These are phyloP conservation scores for Todiramphus chloris DNA, from an alignment of 2,113 vertebrate genomes.

Conservation along the genomic window DNA sequence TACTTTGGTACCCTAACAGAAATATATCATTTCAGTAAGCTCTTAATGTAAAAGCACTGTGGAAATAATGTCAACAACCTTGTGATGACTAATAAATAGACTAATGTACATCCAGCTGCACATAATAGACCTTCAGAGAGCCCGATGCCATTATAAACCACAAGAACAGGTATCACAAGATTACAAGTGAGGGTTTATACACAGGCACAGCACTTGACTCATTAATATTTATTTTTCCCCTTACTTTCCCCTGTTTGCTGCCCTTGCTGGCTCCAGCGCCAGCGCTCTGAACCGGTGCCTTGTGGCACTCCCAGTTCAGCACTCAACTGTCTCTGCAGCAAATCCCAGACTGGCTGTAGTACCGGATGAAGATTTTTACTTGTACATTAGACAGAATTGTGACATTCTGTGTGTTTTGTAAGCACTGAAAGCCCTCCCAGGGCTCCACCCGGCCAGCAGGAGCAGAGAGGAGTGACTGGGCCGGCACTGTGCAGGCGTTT, in stretches of 20 bases:
- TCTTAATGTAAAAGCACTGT: constrained; percentile 51
- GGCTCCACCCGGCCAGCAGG: background rate
- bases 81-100: constrained; percentile 57
- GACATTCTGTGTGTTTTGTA: background rate
- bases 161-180: constrained; percentile 28
- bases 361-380: background rate
- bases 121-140: constrained; percentile 45
- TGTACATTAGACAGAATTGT: background rate
- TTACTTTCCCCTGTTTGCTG: background rate
- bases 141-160: constrained; percentile 9
- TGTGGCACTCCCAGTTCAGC: background rate
- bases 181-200: background rate
- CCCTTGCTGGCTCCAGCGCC: background rate
- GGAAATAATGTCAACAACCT: constrained; percentile 61
- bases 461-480: background rate
- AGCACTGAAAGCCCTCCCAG: background rate
- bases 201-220: background rate
- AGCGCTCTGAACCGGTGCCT: background rate
- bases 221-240: background rate
- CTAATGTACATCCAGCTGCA: constrained; percentile 44
- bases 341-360: background rate
- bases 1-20: constrained; percentile 43
- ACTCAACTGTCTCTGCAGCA: background rate
- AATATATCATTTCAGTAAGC: constrained; percentile 49
- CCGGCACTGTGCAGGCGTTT: background rate